A percentile compares a stretch with the other conserved stretches of the same genome.
These are phyloP conservation scores for Argyra leucocephala DNA, from an alignment of 2,888 invertebrate species.

Conservation along the genomic window DNA sequence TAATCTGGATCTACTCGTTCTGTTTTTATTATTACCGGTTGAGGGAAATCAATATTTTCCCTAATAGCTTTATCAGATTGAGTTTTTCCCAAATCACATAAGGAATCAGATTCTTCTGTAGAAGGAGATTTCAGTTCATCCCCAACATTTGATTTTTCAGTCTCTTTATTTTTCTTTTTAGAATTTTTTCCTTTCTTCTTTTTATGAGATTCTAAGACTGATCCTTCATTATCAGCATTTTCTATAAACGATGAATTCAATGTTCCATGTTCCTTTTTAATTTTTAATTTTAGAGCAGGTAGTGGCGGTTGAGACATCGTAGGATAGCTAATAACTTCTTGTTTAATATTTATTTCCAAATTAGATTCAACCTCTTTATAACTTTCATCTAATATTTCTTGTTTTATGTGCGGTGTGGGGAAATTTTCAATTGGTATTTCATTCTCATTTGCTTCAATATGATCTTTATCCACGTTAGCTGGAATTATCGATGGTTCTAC, in stretches of 20 bases:
- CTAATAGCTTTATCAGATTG: neutral
- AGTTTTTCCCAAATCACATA: neutral
- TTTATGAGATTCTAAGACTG: slow-evolving; percentile 15
- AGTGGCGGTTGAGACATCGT: neutral
- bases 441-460: slow-evolving; percentile 19
- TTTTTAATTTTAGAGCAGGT: slow-evolving; percentile 34
- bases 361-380: slow-evolving; percentile 21
- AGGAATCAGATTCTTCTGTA: slow-evolving; percentile 14
- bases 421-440: slow-evolving; percentile 24
- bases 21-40: neutral
- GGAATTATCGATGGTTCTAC: slow-evolving; percentile 26
- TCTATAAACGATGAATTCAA: slow-evolving; percentile 39
- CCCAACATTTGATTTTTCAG: slow-evolving; percentile 13
- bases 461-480: slow-evolving; percentile 8
- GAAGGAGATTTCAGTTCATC: slow-evolving; percentile 18
- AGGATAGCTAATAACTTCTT: slow-evolving; percentile 24
- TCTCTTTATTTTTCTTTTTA: slow-evolving; percentile 23
- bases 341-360: slow-evolving; percentile 28
- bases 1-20: neutral
- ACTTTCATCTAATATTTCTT: slow-evolving; percentile 24
- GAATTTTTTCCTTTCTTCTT: slow-evolving; percentile 30
- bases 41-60: neutral
- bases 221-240: slow-evolving; percentile 34
- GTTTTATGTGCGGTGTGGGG: slow-evolving; percentile 21
- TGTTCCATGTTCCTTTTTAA: slow-evolving; percentile 41